These are phyloP conservation scores for Osmoderma eremita DNA, from an alignment of 2,888 invertebrate species.

Conservation along the genomic window DNA sequence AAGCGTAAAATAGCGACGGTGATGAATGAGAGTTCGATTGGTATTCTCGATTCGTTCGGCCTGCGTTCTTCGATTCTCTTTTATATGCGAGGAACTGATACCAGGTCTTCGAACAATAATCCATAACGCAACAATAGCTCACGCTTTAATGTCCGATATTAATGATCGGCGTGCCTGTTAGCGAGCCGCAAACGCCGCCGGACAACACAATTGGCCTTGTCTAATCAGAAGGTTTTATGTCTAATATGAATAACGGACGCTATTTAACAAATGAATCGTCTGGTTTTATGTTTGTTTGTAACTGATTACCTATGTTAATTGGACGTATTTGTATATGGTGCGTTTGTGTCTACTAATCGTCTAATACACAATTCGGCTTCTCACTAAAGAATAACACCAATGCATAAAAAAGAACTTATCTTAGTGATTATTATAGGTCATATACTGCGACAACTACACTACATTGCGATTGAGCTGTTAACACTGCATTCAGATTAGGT, in stretches of 20 bases:
- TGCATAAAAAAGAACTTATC: too few species aligned
- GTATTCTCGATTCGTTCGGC: slow-evolving; percentile 48
- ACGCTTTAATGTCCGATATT: slow-evolving; percentile 42
- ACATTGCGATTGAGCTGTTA: too few species aligned
- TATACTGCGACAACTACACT: neutral
- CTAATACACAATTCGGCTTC: neutral
- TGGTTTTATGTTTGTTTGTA: slow-evolving; percentile 30
- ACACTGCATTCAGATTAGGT: too few species aligned
- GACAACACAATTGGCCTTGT: slow-evolving; percentile 42
- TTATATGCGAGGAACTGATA: slow-evolving; percentile 36
- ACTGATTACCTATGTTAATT: slow-evolving; percentile 28
- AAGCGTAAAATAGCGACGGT: slow-evolving; percentile 51
- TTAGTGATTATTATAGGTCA: neutral
- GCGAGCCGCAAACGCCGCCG: slow-evolving; percentile 29
- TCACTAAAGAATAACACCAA: neutral
- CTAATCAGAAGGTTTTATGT: slow-evolving; percentile 40
- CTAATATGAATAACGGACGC: slow-evolving; percentile 37
- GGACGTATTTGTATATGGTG: slow-evolving; percentile 22
- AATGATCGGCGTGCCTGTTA: slow-evolving; percentile 40
- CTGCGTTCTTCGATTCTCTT: slow-evolving; percentile 31
- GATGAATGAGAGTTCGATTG: slow-evolving; percentile 44
- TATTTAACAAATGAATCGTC: slow-evolving; percentile 40
- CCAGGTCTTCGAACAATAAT: slow-evolving; percentile 40
- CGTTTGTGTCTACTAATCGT: slow-evolving; percentile 7
- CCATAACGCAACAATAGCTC: slow-evolving; percentile 41